These are phyloP conservation scores for Gastrophryne carolinensis DNA, from an alignment of 2,797 vertebrate species.

Conservation along the genomic window DNA sequence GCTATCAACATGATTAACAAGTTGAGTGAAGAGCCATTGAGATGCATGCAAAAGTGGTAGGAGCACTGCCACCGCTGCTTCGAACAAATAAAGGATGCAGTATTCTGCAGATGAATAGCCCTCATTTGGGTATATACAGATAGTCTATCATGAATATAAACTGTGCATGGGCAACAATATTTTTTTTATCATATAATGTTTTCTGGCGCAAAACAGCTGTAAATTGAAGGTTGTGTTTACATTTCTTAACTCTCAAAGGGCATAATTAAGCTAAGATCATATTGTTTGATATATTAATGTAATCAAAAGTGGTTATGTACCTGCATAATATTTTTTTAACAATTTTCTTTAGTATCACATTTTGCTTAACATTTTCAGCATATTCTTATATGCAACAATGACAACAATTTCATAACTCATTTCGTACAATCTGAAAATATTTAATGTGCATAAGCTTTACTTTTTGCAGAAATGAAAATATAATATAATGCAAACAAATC, in stretches of 20 bases:
- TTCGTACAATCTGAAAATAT: no score
- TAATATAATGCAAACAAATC: no score
- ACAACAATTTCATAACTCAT: conserved; percentile 61
- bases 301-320: conserved; percentile 77
- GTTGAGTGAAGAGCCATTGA: conserved; percentile 85
- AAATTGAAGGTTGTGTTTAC: conserved; percentile 83
- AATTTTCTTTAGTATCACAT: conserved; percentile 68
- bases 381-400: conserved; percentile 68
- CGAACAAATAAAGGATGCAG: conserved; percentile 86
- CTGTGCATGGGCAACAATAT: conserved; percentile 78
- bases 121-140: conserved; percentile 92
- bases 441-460: no score
- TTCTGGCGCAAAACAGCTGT: conserved; percentile 79
- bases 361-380: conserved; percentile 69
- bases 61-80: conserved; percentile 76
- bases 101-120: conserved; percentile 82
- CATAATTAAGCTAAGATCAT: conserved; percentile 83
- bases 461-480: no score
- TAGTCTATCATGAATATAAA: conserved; percentile 81
- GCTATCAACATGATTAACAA: conserved; percentile 92
- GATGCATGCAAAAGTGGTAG: conserved; percentile 85
- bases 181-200: conserved; percentile 77
- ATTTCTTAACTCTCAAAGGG: conserved; percentile 80
- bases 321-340: conserved; percentile 71
- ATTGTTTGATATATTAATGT: conserved; percentile 84